Conservation (phyloP, 2,113 vertebrate genomes). For the Siniperca chuatsi region DNA sequence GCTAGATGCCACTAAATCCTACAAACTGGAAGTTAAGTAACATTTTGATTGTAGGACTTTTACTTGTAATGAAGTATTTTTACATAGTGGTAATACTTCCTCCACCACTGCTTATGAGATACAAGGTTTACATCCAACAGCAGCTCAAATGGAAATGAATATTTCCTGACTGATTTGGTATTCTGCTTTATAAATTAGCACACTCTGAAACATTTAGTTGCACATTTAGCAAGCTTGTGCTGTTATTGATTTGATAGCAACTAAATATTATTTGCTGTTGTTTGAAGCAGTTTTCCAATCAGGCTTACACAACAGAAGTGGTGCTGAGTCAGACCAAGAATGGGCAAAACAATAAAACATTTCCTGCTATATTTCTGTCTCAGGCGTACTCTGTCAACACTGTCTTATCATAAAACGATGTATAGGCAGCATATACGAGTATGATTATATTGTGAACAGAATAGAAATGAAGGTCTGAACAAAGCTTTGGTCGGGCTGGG, state of each 20-base stretch:
- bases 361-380: slow-evolving; percentile 32
- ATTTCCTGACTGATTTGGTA: slow-evolving; percentile 14
- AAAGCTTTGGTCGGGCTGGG: slow-evolving; percentile 29
- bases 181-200: slow-evolving; percentile 34
- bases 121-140: not conserved
- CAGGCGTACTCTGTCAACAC: slow-evolving; percentile 1
- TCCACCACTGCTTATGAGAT: not conserved
- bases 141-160: slow-evolving; percentile 2
- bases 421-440: not conserved
- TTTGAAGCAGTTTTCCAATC: slow-evolving; percentile 54
- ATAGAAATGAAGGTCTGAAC: slow-evolving; percentile 30
- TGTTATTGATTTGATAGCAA: slow-evolving; percentile 45
- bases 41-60: not conserved
- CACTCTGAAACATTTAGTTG: slow-evolving; percentile 54
- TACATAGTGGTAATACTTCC: not conserved
- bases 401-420: slow-evolving; percentile 4
- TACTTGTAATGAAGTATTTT: not conserved
- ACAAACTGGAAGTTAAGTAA: too few species aligned
- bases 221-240: slow-evolving; percentile 30
- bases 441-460: not conserved
- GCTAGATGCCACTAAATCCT: too few species aligned
- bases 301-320: slow-evolving; percentile 57
- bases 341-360: slow-evolving; percentile 32
- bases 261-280: slow-evolving; percentile 36
- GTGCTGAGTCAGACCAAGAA: slow-evolving; percentile 47